These are phyloP conservation scores for Macquaria australasica DNA, from an alignment of 2,113 vertebrate genomes.

Conservation along the genomic window DNA sequence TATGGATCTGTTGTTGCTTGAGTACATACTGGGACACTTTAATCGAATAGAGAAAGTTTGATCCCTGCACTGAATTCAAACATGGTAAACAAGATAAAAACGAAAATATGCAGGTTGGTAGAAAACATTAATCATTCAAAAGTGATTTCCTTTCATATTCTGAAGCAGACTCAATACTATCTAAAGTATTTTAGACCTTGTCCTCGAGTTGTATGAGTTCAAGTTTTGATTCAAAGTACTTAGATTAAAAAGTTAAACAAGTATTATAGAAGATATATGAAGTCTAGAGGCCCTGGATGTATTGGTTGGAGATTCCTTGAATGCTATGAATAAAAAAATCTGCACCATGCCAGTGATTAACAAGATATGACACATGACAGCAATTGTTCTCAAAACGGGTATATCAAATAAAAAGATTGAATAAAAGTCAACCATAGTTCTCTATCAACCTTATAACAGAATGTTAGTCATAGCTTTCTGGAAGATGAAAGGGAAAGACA, in stretches of 20 bases:
- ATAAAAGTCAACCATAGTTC: conserved; percentile 2
- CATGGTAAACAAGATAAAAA: background rate
- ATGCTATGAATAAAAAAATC: background rate
- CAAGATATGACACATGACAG: background rate
- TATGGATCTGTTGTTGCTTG: background rate
- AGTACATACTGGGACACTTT: background rate
- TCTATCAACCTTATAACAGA: background rate
- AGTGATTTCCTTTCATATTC: background rate
- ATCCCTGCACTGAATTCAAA: background rate
- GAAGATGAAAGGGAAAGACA: conserved; percentile 24
- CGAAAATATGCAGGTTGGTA: background rate
- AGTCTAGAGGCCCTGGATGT: background rate
- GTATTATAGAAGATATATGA: background rate
- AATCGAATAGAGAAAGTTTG: background rate
- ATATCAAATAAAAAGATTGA: conserved; percentile 7
- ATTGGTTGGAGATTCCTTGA: background rate
- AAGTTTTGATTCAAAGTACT: background rate
- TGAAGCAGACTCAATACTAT: background rate
- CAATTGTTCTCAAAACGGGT: background rate
- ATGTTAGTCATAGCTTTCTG: background rate
- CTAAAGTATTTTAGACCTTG: background rate
- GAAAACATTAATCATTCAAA: background rate
- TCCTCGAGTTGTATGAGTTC: background rate
- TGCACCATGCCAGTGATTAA: background rate
- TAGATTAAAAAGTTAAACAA: background rate